A percentile compares a stretch with the other conserved stretches of the same genome.
phyloP scores from a whole-genome alignment of 2,113 vertebrate species.

The Illadopsis cleaveri region DNA sequence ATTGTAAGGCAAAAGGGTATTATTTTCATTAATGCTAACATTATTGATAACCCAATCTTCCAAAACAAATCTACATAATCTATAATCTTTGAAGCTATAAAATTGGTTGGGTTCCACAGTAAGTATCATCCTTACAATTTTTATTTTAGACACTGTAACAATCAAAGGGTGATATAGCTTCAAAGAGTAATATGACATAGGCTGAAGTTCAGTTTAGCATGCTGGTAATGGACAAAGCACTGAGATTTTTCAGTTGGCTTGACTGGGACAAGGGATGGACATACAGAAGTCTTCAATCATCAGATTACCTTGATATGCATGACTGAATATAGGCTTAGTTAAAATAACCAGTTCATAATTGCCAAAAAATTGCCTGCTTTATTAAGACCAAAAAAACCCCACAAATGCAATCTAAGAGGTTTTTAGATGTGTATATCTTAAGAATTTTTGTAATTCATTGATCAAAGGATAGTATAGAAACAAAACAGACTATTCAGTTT shows the following conservation, averaged over 20 bases:
- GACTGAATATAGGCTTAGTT: neutral
- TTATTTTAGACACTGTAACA: neutral
- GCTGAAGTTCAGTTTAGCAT: neutral
- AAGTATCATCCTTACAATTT: neutral
- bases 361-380: neutral
- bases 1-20: neutral
- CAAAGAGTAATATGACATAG: neutral
- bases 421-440: neutral
- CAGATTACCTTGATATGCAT: neutral
- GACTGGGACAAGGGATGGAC: neutral
- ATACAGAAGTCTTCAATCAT: neutral
- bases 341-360: neutral
- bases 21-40: constrained; percentile 17
- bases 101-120: neutral
- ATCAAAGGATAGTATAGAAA: neutral
- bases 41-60: constrained; percentile 19
- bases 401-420: neutral
- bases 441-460: neutral
- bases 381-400: neutral
- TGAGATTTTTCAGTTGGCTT: neutral
- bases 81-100: constrained; percentile 16
- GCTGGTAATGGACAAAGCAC: neutral
- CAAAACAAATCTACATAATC: constrained; percentile 12
- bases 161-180: neutral
- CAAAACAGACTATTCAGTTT: neutral